A percentile compares a stretch with the other conserved stretches of the same genome.
phyloP scores from a whole-genome alignment of 2,888 invertebrate genomes.

The Pseudoips prasinana region DNA sequence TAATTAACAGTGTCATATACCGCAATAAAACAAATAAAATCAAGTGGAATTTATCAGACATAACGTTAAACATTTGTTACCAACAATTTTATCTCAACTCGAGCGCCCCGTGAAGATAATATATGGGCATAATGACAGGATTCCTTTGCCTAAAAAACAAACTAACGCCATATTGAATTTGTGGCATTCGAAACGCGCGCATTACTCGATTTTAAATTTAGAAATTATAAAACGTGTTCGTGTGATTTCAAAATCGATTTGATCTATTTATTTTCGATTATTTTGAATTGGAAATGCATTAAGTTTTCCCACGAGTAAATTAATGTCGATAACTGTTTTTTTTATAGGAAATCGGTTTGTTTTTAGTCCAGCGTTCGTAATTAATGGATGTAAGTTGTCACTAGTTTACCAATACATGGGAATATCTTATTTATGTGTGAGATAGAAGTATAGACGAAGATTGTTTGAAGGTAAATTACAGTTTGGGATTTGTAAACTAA shows the following conservation, averaged over 20 bases:
- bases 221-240: constrained; percentile 25
- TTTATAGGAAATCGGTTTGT: constrained; percentile 18
- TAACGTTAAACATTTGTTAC: constrained; percentile 42
- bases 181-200: constrained; percentile 60
- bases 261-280: constrained; percentile 42
- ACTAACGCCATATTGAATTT: constrained; percentile 59
- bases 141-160: constrained; percentile 52
- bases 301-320: constrained; percentile 31
- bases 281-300: constrained; percentile 16
- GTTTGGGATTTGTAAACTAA: too few species aligned
- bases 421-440: too few species aligned
- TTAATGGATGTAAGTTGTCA: constrained; percentile 19
- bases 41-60: constrained; percentile 39
- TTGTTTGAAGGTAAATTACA: too few species aligned
- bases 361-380: constrained; percentile 15
- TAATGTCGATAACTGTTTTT: constrained; percentile 23
- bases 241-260: constrained; percentile 33
- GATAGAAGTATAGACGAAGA: too few species aligned
- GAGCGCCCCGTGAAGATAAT: constrained; percentile 66
- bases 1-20: constrained; percentile 38
- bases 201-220: constrained; percentile 38
- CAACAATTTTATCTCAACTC: constrained; percentile 53
- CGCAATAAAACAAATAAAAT: constrained; percentile 38
- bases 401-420: background rate
- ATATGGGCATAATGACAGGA: constrained; percentile 66